Evolutionary conservation across 2,113 vertebrate species (phyloP).

Genomic region (Micronycteris hirsuta): DNA sequence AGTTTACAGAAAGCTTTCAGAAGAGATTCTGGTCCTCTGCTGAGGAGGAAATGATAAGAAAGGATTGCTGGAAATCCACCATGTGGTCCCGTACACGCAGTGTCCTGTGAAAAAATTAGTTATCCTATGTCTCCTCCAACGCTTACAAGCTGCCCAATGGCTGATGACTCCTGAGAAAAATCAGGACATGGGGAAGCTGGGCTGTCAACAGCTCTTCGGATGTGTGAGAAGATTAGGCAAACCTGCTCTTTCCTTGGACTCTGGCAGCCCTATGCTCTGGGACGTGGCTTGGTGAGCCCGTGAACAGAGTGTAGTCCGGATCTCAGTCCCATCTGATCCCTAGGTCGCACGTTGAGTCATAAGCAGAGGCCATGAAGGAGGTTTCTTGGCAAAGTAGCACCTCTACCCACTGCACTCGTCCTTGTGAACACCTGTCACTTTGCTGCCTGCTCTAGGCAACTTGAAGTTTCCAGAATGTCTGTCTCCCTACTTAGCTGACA

Average conservation of each 20-base stretch:
- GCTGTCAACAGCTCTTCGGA: background rate
- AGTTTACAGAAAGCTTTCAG: background rate
- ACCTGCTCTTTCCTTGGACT: background rate
- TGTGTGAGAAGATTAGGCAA: background rate
- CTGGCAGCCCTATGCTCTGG: background rate
- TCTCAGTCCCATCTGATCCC: background rate
- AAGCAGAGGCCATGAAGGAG: background rate
- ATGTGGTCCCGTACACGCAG: background rate
- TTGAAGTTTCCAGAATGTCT: background rate
- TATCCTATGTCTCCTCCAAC: background rate
- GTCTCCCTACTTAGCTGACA: background rate
- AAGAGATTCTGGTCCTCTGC: background rate
- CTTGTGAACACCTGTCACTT: background rate
- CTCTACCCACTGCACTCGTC: background rate
- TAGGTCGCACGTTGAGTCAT: background rate
- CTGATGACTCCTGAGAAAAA: background rate
- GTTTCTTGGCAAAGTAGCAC: background rate
- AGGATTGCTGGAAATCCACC: background rate
- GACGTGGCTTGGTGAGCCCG: background rate
- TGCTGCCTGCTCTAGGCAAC: background rate
- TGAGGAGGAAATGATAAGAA: background rate
- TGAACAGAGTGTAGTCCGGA: background rate
- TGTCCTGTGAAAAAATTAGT: background rate
- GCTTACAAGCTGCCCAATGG: background rate
- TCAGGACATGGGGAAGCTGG: background rate